Base-by-base conservation (phyloP, 2,113 vertebrate species). In the Acrocephalus arundinaceus region DNA sequence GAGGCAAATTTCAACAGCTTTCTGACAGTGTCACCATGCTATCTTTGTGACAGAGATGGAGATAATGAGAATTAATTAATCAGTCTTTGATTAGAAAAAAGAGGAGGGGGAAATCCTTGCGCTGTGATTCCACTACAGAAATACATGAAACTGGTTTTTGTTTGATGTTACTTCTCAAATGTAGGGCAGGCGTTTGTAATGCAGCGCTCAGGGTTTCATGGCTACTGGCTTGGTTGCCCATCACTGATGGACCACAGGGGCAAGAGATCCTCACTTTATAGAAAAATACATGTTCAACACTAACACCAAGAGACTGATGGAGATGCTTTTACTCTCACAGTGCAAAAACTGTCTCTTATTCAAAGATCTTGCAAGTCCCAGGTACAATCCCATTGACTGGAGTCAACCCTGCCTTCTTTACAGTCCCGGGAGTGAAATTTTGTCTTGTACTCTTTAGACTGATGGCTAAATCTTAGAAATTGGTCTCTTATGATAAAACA, bases 31-130 rank as follows among this genome's bases (percentile, higher is more conserved):
- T 96, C 93, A 94, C 90, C 77, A 46, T 55, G 80, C 79, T 96
- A 94, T 96, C 93, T 93, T 89, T 95, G 92, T 92, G 94, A 94
- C 94, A 70, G 92, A 95, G 96, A 92, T 85, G 71, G 94, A 97
- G 96, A 96, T 94, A 94, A 94, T 93, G 83, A 96, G 92, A 97
- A 97, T 95, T 96, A 97, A 96, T 97, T 96, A 94, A 97, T 97
- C 94, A 79, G 85, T 65, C 86, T 89, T 94, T 96, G 94, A 96
- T 96, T 97, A 93, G 61, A 77, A 94, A 94, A 75, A 86, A 88
- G 52, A 51, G 65, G 66, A 49, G 92, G 70, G 76, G 77, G 39
- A 75, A 93, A 93, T 76, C 54, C 35, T 93, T 81, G 33, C 86
- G 46, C 73, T 87, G 37, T 74, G 45, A 62, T 90, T 89, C 76